Evolutionary conservation across 1,140 invertebrate genomes (phyloP), one percentile per base, ranked within the genome.

Genomic region (Temnothorax nylanderi): DNA sequence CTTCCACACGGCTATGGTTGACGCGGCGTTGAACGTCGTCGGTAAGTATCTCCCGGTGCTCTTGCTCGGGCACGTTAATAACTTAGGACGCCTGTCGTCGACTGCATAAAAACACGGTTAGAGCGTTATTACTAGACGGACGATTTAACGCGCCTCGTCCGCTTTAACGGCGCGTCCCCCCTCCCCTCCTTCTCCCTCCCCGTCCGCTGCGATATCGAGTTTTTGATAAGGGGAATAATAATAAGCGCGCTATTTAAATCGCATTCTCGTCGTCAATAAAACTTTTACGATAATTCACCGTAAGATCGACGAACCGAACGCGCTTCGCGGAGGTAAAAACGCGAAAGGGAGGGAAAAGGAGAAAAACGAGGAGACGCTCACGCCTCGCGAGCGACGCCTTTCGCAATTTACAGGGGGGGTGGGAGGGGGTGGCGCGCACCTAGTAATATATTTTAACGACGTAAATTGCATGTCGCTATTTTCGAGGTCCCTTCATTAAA

Each of bases 1-100:
- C 60, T 98, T 98, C 94, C 97, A 98, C 93, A 98, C 98, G 0
- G 96, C 96, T 2, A 96, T 97, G 90, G 96, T 97, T 85, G 96
- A 96, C 82, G 96, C 96, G 65, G 95, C 96, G 87, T 97, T 98
- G 96, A 96, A 97, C 91, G 96, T 98, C 78, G 97, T 97, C 58
- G 97, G 97, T 98, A 95, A 97, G 96, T 44, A 18, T 67, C 49
- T 44, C 18, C 44, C 32, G 18, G 6, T 1, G 18, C 41, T 47
- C 8, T 13, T 18, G 0, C 41, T 18, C 1, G 26, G 26, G 26
- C 26, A 60, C 69, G 16, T 60, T 84, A 75, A 84, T 49, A 75
- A 60, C 80, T 60, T 21, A 1, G 37, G 65, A 54, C 51, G 65
- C 51, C 16, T 3, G n/a, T 16, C 21, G 54, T 72, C 69, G 56